Evolutionary conservation across 2,797 vertebrate species (phyloP).

Genomic region (Kryptopterus vitreolus): DNA sequence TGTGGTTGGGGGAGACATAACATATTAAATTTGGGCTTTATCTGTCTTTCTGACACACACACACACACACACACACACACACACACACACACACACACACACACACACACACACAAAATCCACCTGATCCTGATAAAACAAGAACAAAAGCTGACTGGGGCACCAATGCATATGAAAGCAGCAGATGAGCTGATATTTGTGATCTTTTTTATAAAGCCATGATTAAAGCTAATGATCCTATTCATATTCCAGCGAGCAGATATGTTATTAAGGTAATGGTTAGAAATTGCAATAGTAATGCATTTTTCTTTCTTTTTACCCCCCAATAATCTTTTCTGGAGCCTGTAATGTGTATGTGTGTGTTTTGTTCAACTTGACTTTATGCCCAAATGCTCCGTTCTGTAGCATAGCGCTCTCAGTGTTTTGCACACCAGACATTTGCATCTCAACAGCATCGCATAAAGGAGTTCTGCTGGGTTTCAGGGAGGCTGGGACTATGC

Average conservation of each 20-base stretch:
- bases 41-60: background rate
- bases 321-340: background rate
- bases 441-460: background rate
- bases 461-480: background rate
- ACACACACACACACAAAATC: background rate
- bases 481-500: background rate
- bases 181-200: background rate
- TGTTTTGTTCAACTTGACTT: background rate
- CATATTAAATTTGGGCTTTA: slow-evolving; percentile 7
- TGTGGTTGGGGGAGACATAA: background rate
- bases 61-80: background rate
- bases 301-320: too few relatives aligned
- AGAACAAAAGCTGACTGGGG: slow-evolving; percentile 1
- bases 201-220: background rate
- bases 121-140: background rate
- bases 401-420: background rate
- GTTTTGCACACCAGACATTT: background rate
- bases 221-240: background rate
- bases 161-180: background rate
- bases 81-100: background rate
- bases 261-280: background rate
- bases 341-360: background rate
- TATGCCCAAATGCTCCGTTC: background rate
- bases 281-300: background rate
- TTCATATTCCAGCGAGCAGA: background rate